These are phyloP conservation scores for Drosophila simulans DNA, from an alignment of 1,140 invertebrate species.

Conservation along the genomic window DNA sequence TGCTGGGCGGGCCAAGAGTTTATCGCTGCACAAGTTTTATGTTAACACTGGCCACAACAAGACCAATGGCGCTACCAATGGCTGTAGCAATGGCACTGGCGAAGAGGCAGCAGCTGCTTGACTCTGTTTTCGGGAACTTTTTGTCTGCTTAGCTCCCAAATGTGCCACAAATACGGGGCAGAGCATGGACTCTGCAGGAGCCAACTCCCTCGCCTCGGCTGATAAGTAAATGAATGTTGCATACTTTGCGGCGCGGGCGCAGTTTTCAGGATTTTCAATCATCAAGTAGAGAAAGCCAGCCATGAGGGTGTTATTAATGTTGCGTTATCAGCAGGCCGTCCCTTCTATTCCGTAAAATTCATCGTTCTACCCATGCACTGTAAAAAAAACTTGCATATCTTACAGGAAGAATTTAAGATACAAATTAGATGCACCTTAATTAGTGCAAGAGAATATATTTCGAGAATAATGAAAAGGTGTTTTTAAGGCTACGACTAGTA, in stretches of 20 bases:
- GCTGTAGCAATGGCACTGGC: conserved; percentile 18
- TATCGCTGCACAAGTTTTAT: conserved; percentile 63
- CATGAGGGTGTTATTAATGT: conserved; percentile 72
- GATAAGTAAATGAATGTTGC: conserved; percentile 68
- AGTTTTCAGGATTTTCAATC: conserved; percentile 71
- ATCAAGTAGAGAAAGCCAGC: conserved; percentile 38
- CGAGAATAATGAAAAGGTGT: too few relatives aligned
- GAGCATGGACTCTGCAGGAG: conserved; percentile 19
- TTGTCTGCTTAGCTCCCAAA: conserved; percentile 68
- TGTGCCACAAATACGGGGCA: conserved; percentile 60
- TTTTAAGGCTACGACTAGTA: too few relatives aligned
- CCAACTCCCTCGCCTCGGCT: conserved; percentile 27
- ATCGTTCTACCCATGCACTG: conserved; percentile 3
- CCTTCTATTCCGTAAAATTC: conserved; percentile 14
- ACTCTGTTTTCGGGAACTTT: conserved; percentile 15
- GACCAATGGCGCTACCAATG: conserved; percentile 15
- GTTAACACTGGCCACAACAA: conserved; percentile 60
- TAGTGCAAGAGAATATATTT: not conserved
- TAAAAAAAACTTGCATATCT: not conserved
- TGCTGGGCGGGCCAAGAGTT: conserved; percentile 45
- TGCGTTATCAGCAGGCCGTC: conserved; percentile 59
- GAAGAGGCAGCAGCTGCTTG: conserved; percentile 27
- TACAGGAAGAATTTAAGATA: not conserved
- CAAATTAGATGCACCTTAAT: not conserved
- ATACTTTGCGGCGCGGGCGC: conserved; percentile 40